Conservation (phyloP, 2,888 invertebrate species). For the Gnatocerus cornutus region DNA sequence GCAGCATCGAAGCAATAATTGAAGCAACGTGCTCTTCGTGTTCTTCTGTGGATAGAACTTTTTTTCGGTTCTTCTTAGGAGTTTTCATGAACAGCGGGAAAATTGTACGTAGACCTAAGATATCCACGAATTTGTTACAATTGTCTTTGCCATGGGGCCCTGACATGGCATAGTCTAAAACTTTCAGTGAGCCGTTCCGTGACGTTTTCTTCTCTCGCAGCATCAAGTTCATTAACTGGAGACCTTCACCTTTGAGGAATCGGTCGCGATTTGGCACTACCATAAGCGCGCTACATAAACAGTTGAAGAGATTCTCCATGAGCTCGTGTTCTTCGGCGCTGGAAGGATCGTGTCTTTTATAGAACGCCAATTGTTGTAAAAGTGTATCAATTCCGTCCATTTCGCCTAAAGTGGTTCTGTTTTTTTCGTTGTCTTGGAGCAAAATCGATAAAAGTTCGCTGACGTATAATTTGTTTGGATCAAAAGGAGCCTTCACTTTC, state of each 20-base stretch:
- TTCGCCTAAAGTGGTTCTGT: constrained; percentile 88
- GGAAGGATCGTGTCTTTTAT: constrained; percentile 94
- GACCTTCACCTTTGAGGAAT: constrained; percentile 96
- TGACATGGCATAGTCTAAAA: constrained; percentile 97
- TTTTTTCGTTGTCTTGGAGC: constrained; percentile 90
- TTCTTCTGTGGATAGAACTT: constrained; percentile 86
- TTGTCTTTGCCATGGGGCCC: constrained; percentile 95
- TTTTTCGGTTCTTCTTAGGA: constrained; percentile 87
- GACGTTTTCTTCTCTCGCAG: constrained; percentile 97
- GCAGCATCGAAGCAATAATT: constrained; percentile 93
- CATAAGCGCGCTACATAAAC: constrained; percentile 95
- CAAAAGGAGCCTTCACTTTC: constrained; percentile 91
- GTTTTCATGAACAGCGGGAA: constrained; percentile 99
- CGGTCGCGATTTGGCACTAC: constrained; percentile 89
- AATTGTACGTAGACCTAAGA: constrained; percentile 94
- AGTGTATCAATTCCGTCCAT: constrained; percentile 97
- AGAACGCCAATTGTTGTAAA: constrained; percentile 94
- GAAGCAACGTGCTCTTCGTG: constrained; percentile 97
- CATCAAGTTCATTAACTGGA: constrained; percentile 99
- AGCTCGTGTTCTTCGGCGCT: constrained; percentile 96
- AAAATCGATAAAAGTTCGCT: constrained; percentile 97
- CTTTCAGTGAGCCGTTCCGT: constrained; percentile 96
- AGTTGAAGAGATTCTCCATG: constrained; percentile 99
- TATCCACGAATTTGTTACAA: constrained; percentile 98
- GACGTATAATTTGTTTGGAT: constrained; percentile 95